Percentiles rank a stretch among this genome's conserved stretches.
These are phyloP conservation scores for Autographa gamma DNA, from an alignment of 2,888 invertebrate species.

Conservation along the genomic window DNA sequence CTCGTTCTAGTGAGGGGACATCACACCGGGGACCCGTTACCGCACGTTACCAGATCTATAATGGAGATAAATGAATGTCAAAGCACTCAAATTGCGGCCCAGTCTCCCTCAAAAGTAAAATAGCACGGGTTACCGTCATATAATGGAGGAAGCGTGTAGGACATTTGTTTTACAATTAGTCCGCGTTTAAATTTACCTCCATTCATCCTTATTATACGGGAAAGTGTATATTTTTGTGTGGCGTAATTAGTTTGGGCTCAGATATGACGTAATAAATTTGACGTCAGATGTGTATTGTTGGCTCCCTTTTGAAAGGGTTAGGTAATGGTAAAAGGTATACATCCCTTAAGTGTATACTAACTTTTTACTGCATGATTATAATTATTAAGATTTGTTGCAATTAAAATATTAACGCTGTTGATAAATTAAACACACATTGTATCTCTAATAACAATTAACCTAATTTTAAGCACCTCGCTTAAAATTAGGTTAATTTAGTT, in stretches of 20 bases:
- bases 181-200: conserved; percentile 72
- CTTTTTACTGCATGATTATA: neutral
- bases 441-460: too few relatives aligned
- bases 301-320: conserved; percentile 17
- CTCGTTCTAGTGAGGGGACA: conserved; percentile 54
- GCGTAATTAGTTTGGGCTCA: conserved; percentile 32
- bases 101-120: conserved; percentile 77
- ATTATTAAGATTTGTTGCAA: too few relatives aligned
- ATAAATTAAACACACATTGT: too few relatives aligned
- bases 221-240: conserved; percentile 48
- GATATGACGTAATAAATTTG: conserved; percentile 40
- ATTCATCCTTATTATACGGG: conserved; percentile 51
- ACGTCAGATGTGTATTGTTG: conserved; percentile 34
- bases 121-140: conserved; percentile 76
- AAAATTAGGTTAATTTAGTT: too few relatives aligned
- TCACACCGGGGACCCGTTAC: conserved; percentile 75
- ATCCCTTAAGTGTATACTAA: neutral
- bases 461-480: too few relatives aligned
- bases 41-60: conserved; percentile 73
- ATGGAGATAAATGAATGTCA: conserved; percentile 88
- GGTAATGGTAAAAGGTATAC: neutral
- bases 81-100: conserved; percentile 79
- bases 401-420: too few relatives aligned
- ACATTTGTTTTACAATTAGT: conserved; percentile 84
- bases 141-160: conserved; percentile 87